Conservation (phyloP, 2,113 vertebrate genomes). For the Scopus umbretta region DNA sequence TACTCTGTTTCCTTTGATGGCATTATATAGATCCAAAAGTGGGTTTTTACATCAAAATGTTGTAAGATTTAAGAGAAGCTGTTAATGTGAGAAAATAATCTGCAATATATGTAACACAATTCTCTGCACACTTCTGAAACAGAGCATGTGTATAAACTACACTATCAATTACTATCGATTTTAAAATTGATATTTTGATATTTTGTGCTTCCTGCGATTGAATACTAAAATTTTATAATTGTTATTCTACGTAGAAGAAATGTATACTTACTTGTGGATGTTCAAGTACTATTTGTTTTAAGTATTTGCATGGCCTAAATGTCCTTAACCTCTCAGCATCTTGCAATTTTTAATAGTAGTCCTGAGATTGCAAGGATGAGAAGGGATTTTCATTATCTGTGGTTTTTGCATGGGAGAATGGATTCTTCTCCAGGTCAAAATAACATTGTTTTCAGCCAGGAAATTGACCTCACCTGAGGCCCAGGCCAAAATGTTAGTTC, state of each 20-base stretch:
- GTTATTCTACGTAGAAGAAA: neutral
- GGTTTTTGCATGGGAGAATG: neutral
- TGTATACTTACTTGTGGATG: neutral
- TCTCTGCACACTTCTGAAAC: neutral
- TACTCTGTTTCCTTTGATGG: neutral
- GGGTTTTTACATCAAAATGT: neutral
- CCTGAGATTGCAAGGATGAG: neutral
- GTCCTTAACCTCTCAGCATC: neutral
- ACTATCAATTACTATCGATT: too few relatives aligned
- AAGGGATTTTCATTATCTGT: neutral
- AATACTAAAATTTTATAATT: neutral
- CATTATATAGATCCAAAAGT: neutral
- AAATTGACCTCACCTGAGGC: neutral
- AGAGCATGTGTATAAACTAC: neutral
- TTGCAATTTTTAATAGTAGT: neutral
- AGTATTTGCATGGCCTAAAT: neutral
- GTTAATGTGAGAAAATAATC: neutral
- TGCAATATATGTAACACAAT: neutral
- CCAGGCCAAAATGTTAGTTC: neutral
- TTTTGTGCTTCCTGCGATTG: neutral
- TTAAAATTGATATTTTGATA: neutral
- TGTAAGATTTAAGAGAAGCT: neutral
- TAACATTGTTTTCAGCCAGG: neutral
- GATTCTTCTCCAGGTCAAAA: neutral
- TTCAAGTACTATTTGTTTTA: neutral